Conservation (phyloP, 2,888 invertebrate species). For the Lycocerus yunnanus region DNA sequence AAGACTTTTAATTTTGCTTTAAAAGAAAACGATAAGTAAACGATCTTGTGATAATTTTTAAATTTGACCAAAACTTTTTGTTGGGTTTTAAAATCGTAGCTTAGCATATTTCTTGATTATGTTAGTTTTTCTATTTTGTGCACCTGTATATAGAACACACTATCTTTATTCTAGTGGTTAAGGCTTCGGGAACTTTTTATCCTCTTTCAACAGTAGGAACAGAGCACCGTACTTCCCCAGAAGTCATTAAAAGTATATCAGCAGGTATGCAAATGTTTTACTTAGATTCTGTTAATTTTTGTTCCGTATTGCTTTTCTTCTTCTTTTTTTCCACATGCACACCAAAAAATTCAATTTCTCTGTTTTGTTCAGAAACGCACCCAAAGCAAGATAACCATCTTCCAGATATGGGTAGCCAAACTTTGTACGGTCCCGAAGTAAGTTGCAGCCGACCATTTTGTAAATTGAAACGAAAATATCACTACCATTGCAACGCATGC, state of each 20-base stretch:
- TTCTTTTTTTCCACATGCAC: background rate
- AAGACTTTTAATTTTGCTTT: too few species aligned
- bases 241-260: constrained; percentile 61
- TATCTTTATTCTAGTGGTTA: constrained; percentile 76
- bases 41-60: background rate
- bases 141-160: constrained; percentile 41
- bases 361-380: constrained; percentile 13
- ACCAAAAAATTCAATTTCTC: background rate
- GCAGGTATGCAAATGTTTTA: constrained; percentile 59
- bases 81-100: background rate
- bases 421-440: constrained; percentile 66
- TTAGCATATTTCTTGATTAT: background rate
- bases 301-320: constrained; percentile 7
- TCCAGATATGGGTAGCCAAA: constrained; percentile 52
- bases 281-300: constrained; percentile 32
- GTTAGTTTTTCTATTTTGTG: constrained; percentile 26
- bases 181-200: constrained; percentile 91
- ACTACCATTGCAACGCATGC: constrained; percentile 80
- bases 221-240: constrained; percentile 61
- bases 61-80: background rate
- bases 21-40: too few species aligned
- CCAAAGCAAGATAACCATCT: constrained; percentile 7
- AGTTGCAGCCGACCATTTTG: constrained; percentile 79
- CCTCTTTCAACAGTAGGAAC: constrained; percentile 70
- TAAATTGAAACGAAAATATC: constrained; percentile 76